These are phyloP conservation scores for Autographa gamma DNA, from an alignment of 2,888 invertebrate genomes.

Conservation along the genomic window DNA sequence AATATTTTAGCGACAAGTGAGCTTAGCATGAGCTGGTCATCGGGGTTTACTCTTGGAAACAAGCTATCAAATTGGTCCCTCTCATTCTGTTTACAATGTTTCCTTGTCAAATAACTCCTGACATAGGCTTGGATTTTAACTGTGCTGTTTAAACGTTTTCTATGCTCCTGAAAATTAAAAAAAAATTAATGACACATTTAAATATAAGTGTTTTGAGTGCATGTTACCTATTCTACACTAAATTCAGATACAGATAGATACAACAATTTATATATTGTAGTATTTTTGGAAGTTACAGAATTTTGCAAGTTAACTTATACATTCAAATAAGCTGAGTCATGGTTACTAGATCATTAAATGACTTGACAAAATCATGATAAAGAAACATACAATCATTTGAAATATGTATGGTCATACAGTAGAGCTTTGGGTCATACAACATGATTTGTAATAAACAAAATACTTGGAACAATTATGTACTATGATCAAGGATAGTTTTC, in stretches of 20 bases:
- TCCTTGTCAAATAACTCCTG: slow-evolving; percentile 92
- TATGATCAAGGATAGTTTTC: too few species aligned
- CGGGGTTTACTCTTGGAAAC: slow-evolving; percentile 81
- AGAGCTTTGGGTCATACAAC: not conserved
- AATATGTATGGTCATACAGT: not conserved
- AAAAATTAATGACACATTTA: not conserved
- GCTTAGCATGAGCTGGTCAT: slow-evolving; percentile 85
- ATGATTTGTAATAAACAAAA: not conserved
- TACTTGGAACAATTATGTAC: not conserved
- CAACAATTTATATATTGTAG: not conserved
- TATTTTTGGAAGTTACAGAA: not conserved
- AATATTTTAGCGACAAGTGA: slow-evolving; percentile 91
- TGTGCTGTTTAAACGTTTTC: slow-evolving; percentile 93
- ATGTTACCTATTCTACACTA: not conserved
- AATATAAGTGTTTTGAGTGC: not conserved
- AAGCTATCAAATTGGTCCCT: slow-evolving; percentile 92
- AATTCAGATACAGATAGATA: not conserved
- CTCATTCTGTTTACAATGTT: slow-evolving; percentile 90
- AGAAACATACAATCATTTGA: not conserved
- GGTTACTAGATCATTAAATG: slow-evolving; percentile 7
- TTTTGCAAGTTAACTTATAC: not conserved
- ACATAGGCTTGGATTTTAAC: slow-evolving; percentile 94
- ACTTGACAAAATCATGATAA: slow-evolving; percentile 1
- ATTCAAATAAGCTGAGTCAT: slow-evolving; percentile 3
- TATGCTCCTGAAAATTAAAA: slow-evolving; percentile 88